A percentile compares a stretch with the other conserved stretches of the same genome.
These are phyloP conservation scores for Nomada ruficornis DNA, from an alignment of 2,888 invertebrate genomes.

Conservation along the genomic window DNA sequence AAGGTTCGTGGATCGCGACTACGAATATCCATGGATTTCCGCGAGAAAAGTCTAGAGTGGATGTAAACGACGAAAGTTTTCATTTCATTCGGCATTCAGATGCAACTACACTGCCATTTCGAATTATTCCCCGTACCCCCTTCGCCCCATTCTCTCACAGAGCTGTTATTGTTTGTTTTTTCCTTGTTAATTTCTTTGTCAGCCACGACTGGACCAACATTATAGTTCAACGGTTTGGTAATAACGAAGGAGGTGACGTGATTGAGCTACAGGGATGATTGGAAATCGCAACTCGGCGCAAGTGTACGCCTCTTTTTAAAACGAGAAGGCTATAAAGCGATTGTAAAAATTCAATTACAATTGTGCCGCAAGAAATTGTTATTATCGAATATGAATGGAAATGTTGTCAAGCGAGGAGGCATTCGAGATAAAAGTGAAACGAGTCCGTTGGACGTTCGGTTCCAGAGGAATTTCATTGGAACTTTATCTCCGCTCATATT, in stretches of 20 bases:
- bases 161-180: too few species aligned
- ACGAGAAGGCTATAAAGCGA: not conserved
- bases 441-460: not conserved
- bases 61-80: constrained; percentile 63
- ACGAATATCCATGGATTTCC: constrained; percentile 52
- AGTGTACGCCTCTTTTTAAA: not conserved
- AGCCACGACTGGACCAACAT: not conserved
- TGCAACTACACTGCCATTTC: constrained; percentile 25
- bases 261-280: not conserved
- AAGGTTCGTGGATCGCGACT: constrained; percentile 28
- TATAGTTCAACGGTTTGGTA: not conserved
- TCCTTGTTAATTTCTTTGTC: not conserved
- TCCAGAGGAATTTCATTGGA: constrained; percentile 29
- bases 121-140: constrained; percentile 34
- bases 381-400: constrained; percentile 42
- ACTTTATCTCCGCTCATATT: constrained; percentile 20
- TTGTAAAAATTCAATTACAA: constrained; percentile 50
- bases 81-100: constrained; percentile 59
- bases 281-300: not conserved
- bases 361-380: constrained; percentile 27
- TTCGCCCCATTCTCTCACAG: not conserved
- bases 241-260: constrained; percentile 14
- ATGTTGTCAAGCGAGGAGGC: not conserved
- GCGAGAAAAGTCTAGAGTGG: constrained; percentile 50
- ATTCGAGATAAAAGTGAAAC: constrained; percentile 19